Evolutionary conservation across 2,888 invertebrate species (phyloP), one percentile per base, ranked within the genome.

Genomic region (Trissoscelio sp.): DNA sequence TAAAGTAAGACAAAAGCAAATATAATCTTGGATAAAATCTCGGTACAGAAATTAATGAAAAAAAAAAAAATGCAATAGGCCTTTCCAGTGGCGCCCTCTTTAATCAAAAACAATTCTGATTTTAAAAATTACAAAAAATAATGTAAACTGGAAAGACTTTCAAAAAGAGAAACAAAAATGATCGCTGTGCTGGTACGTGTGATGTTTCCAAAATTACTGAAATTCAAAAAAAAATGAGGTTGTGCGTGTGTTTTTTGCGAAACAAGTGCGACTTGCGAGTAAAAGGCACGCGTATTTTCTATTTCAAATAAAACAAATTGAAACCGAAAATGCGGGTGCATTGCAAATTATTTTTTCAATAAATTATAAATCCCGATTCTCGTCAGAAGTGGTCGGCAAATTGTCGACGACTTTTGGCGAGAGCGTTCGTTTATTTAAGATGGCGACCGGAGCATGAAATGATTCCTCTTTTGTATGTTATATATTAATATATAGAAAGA

Each of bases 391-490:
- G 14, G 51, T 48, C 57, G 57, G 42, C 34, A 64, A 73, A 51
- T 73, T 73, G 48, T 73, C 39, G 22, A 46, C 34, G n/a, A 53
- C 2, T 16, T 39, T 7, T 22, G 73, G 11, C 6, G 7, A 31
- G 22, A 12, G 4, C 11, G 55, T 78, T 80, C 69, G 83, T 84
- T 83, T 83, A 82, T 83, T 83, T 78, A 72, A 55, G 46, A 60
- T 73, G 53, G 44, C 74, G 58, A 69, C 60, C 70, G 67, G 82
- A 85, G 81, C 75, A 83, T 81, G 73, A 72, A 82, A 81, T 60
- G 72, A 83, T 85, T 85, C 79, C 80, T 85, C 81, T 83, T 83
- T 85, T 86, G 77, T 86, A 85, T 82, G 82, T 81, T 83, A 78
- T 60, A 70, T 81, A 80, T 72, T 62, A 67, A 57, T 51, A 80